Evolutionary conservation across 35 echinoderm and acorn worm species (phyloP).

Genomic region (Ophiothrix spiculata): DNA sequence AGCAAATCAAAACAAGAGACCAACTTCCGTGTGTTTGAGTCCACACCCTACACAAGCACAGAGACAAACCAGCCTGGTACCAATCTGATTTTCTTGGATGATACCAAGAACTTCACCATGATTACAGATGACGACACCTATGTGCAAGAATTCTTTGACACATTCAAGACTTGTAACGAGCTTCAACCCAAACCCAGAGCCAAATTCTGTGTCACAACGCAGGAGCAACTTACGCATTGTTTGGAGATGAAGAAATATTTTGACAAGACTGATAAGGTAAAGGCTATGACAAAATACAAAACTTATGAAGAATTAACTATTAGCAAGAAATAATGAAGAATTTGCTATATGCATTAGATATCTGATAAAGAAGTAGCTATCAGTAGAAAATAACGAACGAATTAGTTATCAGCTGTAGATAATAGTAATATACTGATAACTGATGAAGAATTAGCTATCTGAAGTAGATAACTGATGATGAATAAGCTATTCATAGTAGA

Average conservation of each 20-base stretch:
- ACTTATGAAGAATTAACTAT: too few relatives aligned
- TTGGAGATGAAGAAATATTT: conserved; percentile 48
- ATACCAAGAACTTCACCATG: conserved; percentile 37
- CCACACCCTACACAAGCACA: conserved; percentile 55
- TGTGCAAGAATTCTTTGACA: conserved; percentile 26
- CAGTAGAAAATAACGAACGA: too few relatives aligned
- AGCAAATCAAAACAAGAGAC: conserved; percentile 1
- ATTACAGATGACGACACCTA: conserved; percentile 8
- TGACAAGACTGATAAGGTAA: background rate
- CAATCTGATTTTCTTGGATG: conserved; percentile 81
- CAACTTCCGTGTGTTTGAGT: conserved; percentile 67
- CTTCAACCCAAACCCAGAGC: conserved; percentile 69
- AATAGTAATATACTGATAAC: too few relatives aligned
- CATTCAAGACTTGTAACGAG: conserved; percentile 33
- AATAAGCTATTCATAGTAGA: too few relatives aligned
- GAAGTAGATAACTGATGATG: too few relatives aligned
- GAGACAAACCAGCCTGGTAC: background rate
- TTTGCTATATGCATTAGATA: too few relatives aligned
- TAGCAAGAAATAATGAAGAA: too few relatives aligned
- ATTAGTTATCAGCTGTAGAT: too few relatives aligned
- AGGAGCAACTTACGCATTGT: conserved; percentile 45
- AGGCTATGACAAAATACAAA: too few relatives aligned
- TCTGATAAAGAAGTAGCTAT: too few relatives aligned
- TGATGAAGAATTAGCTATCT: too few relatives aligned
- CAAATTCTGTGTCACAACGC: conserved; percentile 66